Percentiles rank a stretch among this genome's conserved stretches.
phyloP scores from a whole-genome alignment of 2,113 vertebrate species.

The Gymnarchus niloticus region DNA sequence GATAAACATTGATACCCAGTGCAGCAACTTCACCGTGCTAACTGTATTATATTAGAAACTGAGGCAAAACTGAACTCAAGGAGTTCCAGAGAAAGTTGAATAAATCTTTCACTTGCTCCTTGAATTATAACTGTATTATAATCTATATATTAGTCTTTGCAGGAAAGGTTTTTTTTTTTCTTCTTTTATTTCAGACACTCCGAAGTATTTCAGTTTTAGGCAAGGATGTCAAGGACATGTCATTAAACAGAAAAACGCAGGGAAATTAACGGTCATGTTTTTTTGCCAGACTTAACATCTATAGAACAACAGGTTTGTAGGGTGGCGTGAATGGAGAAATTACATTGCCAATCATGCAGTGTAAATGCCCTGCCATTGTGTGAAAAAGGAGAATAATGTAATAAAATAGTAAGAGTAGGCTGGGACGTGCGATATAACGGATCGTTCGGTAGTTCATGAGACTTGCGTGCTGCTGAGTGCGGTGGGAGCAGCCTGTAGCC shows the following conservation, averaged over 20 bases:
- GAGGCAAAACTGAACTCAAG: neutral
- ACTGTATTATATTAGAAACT: conserved; percentile 2
- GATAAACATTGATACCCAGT: conserved; percentile 8
- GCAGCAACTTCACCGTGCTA: neutral
- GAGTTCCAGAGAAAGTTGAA: neutral
- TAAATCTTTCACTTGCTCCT: neutral
- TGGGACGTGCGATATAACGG: conserved; percentile 11
- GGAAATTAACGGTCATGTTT: neutral
- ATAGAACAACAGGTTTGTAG: neutral
- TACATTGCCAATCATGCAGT: neutral
- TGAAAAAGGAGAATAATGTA: neutral
- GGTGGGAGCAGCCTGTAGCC: neutral
- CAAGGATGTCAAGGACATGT: neutral
- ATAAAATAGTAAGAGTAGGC: neutral
- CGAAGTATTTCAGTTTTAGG: neutral
- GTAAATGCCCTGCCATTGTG: neutral
- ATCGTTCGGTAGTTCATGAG: neutral
- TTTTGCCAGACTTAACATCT: no score
- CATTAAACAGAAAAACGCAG: neutral
- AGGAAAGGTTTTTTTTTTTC: neutral
- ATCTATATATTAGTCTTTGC: neutral
- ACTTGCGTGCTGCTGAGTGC: neutral
- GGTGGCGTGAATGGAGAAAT: neutral
- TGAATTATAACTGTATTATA: neutral
- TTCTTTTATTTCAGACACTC: no score